A percentile compares a stretch with the other conserved stretches of the same genome.
phyloP scores from a whole-genome alignment of 1,140 invertebrate genomes.

The Batillaria attramentaria region DNA sequence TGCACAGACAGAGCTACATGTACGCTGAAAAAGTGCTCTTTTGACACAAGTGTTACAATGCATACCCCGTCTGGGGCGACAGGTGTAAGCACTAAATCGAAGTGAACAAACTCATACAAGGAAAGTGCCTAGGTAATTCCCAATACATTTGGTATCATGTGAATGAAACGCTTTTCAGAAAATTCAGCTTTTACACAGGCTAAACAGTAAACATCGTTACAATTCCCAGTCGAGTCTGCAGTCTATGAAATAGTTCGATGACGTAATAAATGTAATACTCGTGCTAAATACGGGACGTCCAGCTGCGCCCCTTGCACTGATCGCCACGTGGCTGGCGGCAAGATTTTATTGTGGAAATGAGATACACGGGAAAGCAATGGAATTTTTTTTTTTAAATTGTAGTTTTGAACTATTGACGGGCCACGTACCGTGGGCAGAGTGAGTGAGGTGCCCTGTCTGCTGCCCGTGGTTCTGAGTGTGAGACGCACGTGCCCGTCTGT shows the following conservation, averaged over 20 bases:
- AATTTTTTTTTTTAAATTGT: no score
- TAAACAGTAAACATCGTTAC: no score
- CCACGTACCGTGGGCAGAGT: constrained; percentile 21
- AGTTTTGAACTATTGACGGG: neutral
- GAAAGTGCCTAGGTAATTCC: no score
- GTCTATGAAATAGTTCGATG: neutral
- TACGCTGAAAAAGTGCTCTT: no score
- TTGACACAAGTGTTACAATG: neutral
- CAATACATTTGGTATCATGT: no score
- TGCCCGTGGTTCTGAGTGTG: constrained; percentile 1
- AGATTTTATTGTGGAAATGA: no score
- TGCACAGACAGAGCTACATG: no score
- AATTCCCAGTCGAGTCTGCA: no score
- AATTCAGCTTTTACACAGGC: no score
- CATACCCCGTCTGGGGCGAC: neutral
- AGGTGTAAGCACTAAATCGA: neutral
- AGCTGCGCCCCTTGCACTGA: neutral
- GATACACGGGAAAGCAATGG: no score
- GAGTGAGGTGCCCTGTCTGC: neutral
- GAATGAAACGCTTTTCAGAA: no score
- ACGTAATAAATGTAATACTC: neutral
- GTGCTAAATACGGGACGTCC: neutral
- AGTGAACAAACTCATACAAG: neutral
- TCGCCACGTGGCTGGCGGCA: no score
- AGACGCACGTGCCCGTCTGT: constrained; percentile 3